Conservation (phyloP, 2,888 invertebrate species). For the Spodoptera exigua region DNA sequence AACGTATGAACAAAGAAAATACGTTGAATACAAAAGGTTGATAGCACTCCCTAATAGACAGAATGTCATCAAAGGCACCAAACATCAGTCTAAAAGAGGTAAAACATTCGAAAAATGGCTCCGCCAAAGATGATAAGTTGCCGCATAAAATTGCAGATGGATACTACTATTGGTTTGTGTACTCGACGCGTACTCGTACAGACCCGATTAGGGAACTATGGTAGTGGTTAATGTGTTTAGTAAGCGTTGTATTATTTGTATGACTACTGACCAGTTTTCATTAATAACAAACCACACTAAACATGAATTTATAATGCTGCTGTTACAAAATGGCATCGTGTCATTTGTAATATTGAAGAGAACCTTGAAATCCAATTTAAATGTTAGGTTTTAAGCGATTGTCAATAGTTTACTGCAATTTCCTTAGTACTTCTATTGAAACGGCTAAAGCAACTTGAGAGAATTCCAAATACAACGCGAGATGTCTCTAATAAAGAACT, state of each 20-base stretch:
- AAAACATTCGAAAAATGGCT: slow-evolving; percentile 77
- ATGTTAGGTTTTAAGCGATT: too few species aligned
- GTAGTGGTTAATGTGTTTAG: background rate
- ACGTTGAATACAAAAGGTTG: slow-evolving; percentile 55
- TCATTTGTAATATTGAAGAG: too few species aligned
- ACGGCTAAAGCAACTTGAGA: too few species aligned
- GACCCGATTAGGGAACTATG: background rate
- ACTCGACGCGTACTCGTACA: slow-evolving; percentile 36
- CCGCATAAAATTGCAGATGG: slow-evolving; percentile 66
- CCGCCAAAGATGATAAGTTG: slow-evolving; percentile 75
- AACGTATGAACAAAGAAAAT: slow-evolving; percentile 54
- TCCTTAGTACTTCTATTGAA: too few species aligned
- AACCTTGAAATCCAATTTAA: too few species aligned
- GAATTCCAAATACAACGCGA: slow-evolving; percentile 1
- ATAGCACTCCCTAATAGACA: slow-evolving; percentile 57
- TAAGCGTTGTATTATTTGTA: too few species aligned
- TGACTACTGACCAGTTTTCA: too few species aligned
- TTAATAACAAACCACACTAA: too few species aligned
- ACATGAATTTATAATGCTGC: too few species aligned
- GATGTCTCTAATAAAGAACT: slow-evolving; percentile 29
- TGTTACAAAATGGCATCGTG: too few species aligned
- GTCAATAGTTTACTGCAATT: too few species aligned
- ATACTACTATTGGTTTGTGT: slow-evolving; percentile 30
- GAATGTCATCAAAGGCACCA: slow-evolving; percentile 73
- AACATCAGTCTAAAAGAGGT: slow-evolving; percentile 77